Evolutionary conservation across 2,888 invertebrate species (phyloP).

Genomic region (Glaucopsyche alexis): DNA sequence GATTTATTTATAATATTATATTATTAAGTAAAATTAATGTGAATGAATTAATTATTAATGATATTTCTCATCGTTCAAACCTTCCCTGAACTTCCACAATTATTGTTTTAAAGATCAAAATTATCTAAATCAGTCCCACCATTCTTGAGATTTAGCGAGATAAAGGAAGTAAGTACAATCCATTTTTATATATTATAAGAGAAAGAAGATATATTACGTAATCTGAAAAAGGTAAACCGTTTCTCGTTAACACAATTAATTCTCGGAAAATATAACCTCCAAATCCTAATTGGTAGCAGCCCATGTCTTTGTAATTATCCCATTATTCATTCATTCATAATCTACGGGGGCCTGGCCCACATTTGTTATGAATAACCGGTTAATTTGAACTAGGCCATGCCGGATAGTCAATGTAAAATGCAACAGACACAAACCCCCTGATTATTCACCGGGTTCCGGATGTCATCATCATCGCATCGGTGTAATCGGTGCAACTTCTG

Average conservation of each 20-base stretch:
- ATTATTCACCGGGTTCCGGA: conserved; percentile 7
- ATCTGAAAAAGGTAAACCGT: not conserved
- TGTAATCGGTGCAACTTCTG: too few relatives aligned
- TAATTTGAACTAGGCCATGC: conserved; percentile 27
- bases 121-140: too few relatives aligned
- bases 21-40: too few relatives aligned
- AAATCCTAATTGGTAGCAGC: conserved; percentile 18
- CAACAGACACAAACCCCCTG: conserved; percentile 30
- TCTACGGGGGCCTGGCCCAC: conserved; percentile 23
- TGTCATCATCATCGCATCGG: not conserved
- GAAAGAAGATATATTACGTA: not conserved
- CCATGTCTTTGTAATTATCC: conserved; percentile 28
- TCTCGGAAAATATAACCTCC: conserved; percentile 5
- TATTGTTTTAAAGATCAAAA: too few relatives aligned
- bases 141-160: too few relatives aligned
- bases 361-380: conserved; percentile 29
- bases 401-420: conserved; percentile 39
- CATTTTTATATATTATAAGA: too few relatives aligned
- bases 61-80: too few relatives aligned
- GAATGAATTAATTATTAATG: too few relatives aligned
- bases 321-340: conserved; percentile 25
- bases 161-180: too few relatives aligned
- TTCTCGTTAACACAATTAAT: conserved; percentile 7
- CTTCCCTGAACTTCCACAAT: too few relatives aligned
- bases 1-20: not conserved